Base-by-base conservation (phyloP, 1,140 invertebrate genomes). In the Dreissena polymorpha region DNA sequence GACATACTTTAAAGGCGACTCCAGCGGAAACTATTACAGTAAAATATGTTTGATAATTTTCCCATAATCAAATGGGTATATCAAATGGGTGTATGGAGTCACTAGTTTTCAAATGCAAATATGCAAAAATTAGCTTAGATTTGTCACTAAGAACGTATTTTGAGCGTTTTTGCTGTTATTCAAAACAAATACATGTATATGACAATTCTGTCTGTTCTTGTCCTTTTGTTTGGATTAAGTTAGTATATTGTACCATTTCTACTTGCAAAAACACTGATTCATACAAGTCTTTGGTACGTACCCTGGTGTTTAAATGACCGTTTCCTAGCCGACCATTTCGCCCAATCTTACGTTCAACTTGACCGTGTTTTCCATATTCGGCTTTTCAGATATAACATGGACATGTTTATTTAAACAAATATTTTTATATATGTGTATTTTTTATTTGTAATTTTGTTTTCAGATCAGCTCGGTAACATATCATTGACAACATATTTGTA, bases 401-500 rank as follows among this genome's bases (percentile, higher is more conserved):
- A 3, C 57, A 60, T 18, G 21, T 60, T 2, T 60, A 12, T 50
- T 29, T 16, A 50, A 13, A 49, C 0, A 50, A 5, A 29, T 50
- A n/a, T 1, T n/a, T n/a, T n/a, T 7, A 71, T 50, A 49, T 12
- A 39, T 49, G 0, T n/a, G 2, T n/a, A 3, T 50, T n/a, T 16
- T 29, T 71, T 18, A 27, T 50, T 73, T 55, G 18, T 60, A 60
- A 25, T 27, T 74, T 27, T 3, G 25, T n/a, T 69, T 78, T 10
- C 53, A 80, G 77, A 80, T 63, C 25, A 80, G 23, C 25, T 80
- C 7, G 77, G 8, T 18, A 80, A 80, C 18, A 80, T 80, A 23
- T 69, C 77, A 27, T 69, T 80, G 68, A 80, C 77, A 29, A 69
- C 53, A 3, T 63, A 18, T 50, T 18, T 71, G n/a, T 29, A 18